Base-by-base conservation (phyloP, 2,888 invertebrate genomes). In the Perizoma affinitatum region DNA sequence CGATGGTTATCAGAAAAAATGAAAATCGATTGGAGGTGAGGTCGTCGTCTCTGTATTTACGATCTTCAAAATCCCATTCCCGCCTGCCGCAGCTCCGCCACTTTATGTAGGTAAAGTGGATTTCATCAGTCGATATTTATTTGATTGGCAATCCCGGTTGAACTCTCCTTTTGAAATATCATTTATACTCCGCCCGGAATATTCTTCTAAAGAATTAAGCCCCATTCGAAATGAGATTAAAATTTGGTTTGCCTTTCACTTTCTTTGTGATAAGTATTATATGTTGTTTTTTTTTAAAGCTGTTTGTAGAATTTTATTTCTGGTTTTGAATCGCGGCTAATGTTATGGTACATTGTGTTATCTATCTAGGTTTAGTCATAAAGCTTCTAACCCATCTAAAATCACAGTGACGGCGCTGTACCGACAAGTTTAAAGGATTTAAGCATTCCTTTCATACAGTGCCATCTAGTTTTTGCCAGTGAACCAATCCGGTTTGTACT, bases 81-180 rank as follows among this genome's bases (percentile, higher is more conserved):
- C 54, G 58, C 60, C 64, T 4, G 35, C 62, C 62, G 59, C 67
- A 68, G 57, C 59, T 50, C 64, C 61, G 53, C 70, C 70, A 66
- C 70, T 73, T 74, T 72, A 67, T 69, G 61, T 67, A 67, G 58
- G 60, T 57, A 69, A 72, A 76, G 68, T 70, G 71, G 65, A 75
- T 74, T 74, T 71, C 66, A 71, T 73, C 70, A 72, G 63, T 72
- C 70, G 70, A 71, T 72, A 72, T 75, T 73, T 72, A 79, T 78
- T 76, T 71, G 70, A 79, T 77, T 79, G 74, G 64, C 69, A 74
- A 80, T 80, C 69, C 68, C 63, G 69, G 63, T 72, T 65, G 67
- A 68, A 67, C 65, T 70, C 65, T 65, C 55, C 66, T 66, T 70
- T 67, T 66, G 60, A 72, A 74, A 75, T 73, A 72, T 68, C 67